Percentiles rank a stretch among this genome's conserved stretches.
phyloP scores from a whole-genome alignment of 2,888 invertebrate genomes.

The Lepidonotus clava region DNA sequence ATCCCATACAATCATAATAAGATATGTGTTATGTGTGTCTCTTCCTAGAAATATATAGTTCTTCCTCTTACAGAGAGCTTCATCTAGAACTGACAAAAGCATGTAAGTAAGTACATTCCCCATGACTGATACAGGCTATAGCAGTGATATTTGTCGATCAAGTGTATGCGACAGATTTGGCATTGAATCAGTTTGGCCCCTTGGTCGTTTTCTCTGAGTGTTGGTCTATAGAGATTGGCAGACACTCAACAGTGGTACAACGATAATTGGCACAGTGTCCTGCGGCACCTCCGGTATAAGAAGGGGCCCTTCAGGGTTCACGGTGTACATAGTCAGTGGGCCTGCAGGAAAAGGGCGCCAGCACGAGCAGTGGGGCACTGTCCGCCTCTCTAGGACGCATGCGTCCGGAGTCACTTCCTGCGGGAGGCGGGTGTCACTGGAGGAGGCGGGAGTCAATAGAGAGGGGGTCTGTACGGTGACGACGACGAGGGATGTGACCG shows the following conservation, averaged over 20 bases:
- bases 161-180: too few relatives aligned
- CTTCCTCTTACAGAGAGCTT: too few relatives aligned
- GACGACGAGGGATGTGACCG: not conserved
- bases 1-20: too few relatives aligned
- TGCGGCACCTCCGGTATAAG: too few relatives aligned
- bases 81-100: too few relatives aligned
- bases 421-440: not conserved
- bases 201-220: not conserved
- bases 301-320: not conserved
- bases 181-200: not conserved
- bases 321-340: not conserved
- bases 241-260: not conserved
- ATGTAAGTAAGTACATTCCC: too few relatives aligned
- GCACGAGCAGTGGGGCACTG: not conserved
- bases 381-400: slow-evolving; percentile 11
- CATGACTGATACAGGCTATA: too few relatives aligned
- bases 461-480: not conserved
- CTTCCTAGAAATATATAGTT: too few relatives aligned
- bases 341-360: not conserved
- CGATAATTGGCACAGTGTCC: not conserved
- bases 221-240: not conserved
- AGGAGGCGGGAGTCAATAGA: slow-evolving; percentile 8
- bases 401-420: slow-evolving; percentile 29
- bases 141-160: too few relatives aligned
- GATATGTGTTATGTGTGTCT: too few relatives aligned